Base-by-base conservation (phyloP, 1,140 invertebrate genomes). In the Pemphigus obesinymphae region DNA sequence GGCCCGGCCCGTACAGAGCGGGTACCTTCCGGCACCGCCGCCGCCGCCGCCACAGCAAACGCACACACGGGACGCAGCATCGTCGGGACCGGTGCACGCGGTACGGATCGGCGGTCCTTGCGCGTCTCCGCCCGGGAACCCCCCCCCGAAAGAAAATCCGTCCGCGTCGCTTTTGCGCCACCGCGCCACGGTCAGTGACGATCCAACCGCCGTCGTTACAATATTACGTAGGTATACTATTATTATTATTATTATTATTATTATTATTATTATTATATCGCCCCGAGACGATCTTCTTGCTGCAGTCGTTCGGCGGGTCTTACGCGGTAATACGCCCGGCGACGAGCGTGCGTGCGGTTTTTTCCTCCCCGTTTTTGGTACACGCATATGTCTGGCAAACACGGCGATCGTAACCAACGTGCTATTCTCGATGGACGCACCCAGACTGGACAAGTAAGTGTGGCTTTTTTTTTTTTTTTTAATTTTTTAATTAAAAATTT, bases 121-220 rank as follows among this genome's bases (percentile, higher is more conserved):
- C 43, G 50, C 31, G 37, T n/a, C n/a, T n/a, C n/a, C n/a, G n/a
- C n/a, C n/a, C n/a, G n/a, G n/a, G n/a, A n/a, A n/a, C n/a, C n/a
- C n/a, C 34, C 50, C 75, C 75, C 75, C 75, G 75, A 37, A 50
- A 78, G 75, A 55, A 78, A 78, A 78, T 78, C 45, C 55, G 63
- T 37, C 63, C 76, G 76, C 55, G 55, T 80, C 76, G 76, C 55
- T 58, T 80, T 80, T 76, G 63, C 55, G 76, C 55, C 76, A 55
- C 55, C 31, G 31, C 34, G n/a, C n/a, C n/a, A n/a, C n/a, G n/a
- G n/a, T 45, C 53, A 61, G 76, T 80, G 76, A 80, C 55, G 50
- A 63, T n/a, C 55, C 26, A n/a, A 17, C 70, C 43, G 7, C 26
- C 7, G 11, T 40, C 15, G 26, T 31, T 31, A 7, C 31, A 40